Conservation (phyloP, 2,797 vertebrate species). For the Sebastes itinus region DNA sequence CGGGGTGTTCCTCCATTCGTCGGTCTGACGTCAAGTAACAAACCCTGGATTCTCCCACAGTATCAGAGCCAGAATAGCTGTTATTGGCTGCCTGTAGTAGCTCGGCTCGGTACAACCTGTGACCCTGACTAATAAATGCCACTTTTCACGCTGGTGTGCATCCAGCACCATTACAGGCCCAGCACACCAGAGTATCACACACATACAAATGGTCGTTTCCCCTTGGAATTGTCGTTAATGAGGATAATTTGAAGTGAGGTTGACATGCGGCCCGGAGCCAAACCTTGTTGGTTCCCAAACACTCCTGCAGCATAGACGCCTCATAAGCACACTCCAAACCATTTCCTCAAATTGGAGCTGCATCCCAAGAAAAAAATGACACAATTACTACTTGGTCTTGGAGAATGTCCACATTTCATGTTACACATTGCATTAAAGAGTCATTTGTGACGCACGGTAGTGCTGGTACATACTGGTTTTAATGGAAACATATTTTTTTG, state of each 20-base stretch:
- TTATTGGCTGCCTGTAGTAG: conserved; percentile 31
- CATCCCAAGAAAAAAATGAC: conserved; percentile 68
- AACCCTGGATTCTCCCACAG: conserved; percentile 51
- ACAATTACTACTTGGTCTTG: conserved; percentile 68
- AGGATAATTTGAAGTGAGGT: conserved; percentile 81
- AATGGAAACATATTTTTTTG: conserved; percentile 15
- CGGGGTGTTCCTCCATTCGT: conserved; percentile 30
- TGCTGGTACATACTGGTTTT: conserved; percentile 12
- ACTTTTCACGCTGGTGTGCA: conserved; percentile 60
- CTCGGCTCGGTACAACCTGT: conserved; percentile 44
- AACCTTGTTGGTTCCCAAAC: conserved; percentile 74
- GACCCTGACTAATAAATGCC: conserved; percentile 67
- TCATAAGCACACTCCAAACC: conserved; percentile 73
- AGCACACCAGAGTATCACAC: conserved; percentile 59
- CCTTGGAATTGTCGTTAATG: conserved; percentile 77
- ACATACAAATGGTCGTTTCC: conserved; percentile 76
- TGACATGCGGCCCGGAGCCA: conserved; percentile 70
- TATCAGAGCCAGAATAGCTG: conserved; percentile 20
- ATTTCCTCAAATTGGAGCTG: conserved; percentile 75
- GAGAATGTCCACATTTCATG: conserved; percentile 48
- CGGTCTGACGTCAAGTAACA: conserved; percentile 49
- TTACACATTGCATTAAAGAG: conserved; percentile 45
- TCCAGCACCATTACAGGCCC: conserved; percentile 61
- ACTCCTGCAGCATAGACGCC: conserved; percentile 60
- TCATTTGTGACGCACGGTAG: conserved; percentile 28